Base-by-base conservation (phyloP, 37 sponge, comb jelly and placozoan species). In the Halisarca cf. caerulea region DNA sequence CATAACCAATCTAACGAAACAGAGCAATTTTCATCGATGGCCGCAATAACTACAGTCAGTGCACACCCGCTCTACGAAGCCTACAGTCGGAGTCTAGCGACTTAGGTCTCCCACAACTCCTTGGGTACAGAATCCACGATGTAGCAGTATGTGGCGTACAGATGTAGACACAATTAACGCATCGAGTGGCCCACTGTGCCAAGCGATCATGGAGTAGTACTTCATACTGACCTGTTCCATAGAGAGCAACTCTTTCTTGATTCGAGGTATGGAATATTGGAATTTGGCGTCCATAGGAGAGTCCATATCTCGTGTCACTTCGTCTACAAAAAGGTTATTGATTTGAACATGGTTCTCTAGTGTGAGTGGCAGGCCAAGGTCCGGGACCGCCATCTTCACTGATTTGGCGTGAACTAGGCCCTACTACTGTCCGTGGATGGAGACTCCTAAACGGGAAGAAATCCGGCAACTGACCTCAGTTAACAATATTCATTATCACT, bases 161-260 rank as follows among this genome's bases (percentile, higher is more conserved):
- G 58, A 55, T 55, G 58, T 55, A 18, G 18, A 18, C 18, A 21
- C 58, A 15, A 21, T 55, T 9, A 21, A 66, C 15, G 69, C 14
- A 66, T 70, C n/a, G 37, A 32, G 27, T 27, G 2, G 4, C n/a
- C 36, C 35, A 70, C 27, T 27, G 3, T 35, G 36, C 28, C n/a
- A n/a, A n/a, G n/a, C n/a, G n/a, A n/a, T n/a, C n/a, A n/a, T n/a
- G n/a, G n/a, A n/a, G n/a, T n/a, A n/a, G n/a, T n/a, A n/a, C n/a
- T n/a, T n/a, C n/a, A 25, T 27, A 51, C 87, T 8, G 20, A 92
- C 93, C 82, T 92, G 88, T 81, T 92, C 93, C 87, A 92, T 86
- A 20, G 78, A 47, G 24, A 75, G 87, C 35, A 92, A 28, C 0
- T 82, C 80, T 40, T 82, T 80, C 61, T 87, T 86, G 51, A 90